phyloP scores from a whole-genome alignment of 1,140 invertebrate genomes.

The Zaprionus nigranus region DNA sequence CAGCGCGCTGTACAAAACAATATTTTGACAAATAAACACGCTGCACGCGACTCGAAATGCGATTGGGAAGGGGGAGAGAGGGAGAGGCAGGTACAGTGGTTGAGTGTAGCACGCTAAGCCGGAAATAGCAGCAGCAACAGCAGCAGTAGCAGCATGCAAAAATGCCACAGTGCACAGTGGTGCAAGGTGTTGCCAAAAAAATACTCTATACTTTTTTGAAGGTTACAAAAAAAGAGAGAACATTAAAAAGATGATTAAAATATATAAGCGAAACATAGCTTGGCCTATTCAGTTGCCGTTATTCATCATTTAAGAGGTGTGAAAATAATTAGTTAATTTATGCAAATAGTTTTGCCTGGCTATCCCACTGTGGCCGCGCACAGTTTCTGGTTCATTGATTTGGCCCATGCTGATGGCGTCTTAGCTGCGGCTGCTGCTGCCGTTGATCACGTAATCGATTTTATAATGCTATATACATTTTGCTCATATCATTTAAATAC shows the following conservation, averaged over 20 bases:
- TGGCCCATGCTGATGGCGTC: conserved; percentile 64
- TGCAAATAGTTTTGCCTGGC: conserved; percentile 1
- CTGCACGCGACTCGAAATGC: conserved; percentile 67
- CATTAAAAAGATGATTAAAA: neutral
- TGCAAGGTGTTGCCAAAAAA: conserved; percentile 22
- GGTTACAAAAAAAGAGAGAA: conserved; percentile 5
- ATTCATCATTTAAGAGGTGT: conserved; percentile 5
- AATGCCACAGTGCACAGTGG: conserved; percentile 44
- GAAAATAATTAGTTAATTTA: conserved; percentile 4
- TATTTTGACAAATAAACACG: conserved; percentile 80
- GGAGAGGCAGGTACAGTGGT: conserved; percentile 12
- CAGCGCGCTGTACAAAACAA: conserved; percentile 66
- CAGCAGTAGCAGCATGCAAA: conserved; percentile 41
- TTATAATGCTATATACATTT: conserved; percentile 64
- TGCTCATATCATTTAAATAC: conserved; percentile 26
- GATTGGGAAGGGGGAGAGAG: neutral
- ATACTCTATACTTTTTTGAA: neutral
- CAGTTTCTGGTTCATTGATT: conserved; percentile 51
- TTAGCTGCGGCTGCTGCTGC: conserved; percentile 41
- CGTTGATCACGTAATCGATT: conserved; percentile 78
- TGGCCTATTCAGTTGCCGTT: neutral
- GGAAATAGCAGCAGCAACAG: conserved; percentile 45
- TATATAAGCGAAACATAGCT: neutral
- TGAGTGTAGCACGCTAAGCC: conserved; percentile 40
- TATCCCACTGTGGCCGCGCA: conserved; percentile 45